Base-by-base conservation (phyloP, 2,113 vertebrate species). In the Microtus richardsoni region DNA sequence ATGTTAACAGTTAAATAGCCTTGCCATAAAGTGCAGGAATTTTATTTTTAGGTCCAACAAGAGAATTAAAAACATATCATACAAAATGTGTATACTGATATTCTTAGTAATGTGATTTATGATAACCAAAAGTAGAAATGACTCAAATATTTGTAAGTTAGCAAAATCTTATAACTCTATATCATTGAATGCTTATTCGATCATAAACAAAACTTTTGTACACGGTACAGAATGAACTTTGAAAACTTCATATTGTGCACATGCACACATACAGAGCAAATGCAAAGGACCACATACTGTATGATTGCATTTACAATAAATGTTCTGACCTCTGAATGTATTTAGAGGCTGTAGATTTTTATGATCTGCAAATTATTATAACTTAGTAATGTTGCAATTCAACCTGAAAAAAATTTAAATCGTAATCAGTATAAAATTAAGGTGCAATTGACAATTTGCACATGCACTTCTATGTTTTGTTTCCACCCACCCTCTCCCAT, bases 151-250 rank as follows among this genome's bases (percentile, higher is more conserved):
- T 68, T 17, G 30, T 78, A 58, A 96, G n/a, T 95, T n/a, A 96
- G 68, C 36, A 93, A 73, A 92, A 33, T 64, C 30, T 79, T n/a
- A 4, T 83, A 52, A 93, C 26, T 36, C 26, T 36, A 39, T 75
- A 39, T 33, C 79, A 22, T 4, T n/a, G n/a, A 85, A 39, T 91
- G 62, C 26, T 54, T 78, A 90, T 62, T 86, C 80, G n/a, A 16
- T 73, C 68, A 64, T 87, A 95, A 83, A 41, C 30, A n/a, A 89
- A 54, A 62, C 89, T 94, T 62, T 96, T 30, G 78, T 73, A 64
- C 12, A 70, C 74, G 13, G 47, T 78, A 44, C 2, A 54, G 36
- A 77, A 47, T 66, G 33, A 75, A 79, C n/a, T 75, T 88, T 71
- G 36, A 89, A 94, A 87, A 74, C 36, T 82, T 39, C 54, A 79